phyloP scores from a whole-genome alignment of 2,888 invertebrate genomes.

The Sminthurinus aureus region DNA sequence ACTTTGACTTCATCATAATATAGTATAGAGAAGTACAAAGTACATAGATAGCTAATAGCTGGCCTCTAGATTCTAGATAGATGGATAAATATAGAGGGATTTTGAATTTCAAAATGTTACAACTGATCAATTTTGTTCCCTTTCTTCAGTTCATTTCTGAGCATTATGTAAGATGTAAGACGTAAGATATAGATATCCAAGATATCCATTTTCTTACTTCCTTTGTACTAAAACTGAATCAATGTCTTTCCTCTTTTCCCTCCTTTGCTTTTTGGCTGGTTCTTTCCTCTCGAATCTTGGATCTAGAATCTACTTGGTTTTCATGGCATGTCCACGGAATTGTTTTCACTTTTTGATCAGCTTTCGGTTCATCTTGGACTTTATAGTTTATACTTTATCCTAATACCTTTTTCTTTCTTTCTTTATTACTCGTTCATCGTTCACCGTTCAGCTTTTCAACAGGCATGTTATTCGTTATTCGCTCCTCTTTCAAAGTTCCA shows the following conservation, averaged over 20 bases:
- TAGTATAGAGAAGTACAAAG: too few relatives aligned
- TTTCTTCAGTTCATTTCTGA: not conserved
- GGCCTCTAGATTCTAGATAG: too few relatives aligned
- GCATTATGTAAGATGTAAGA: too few relatives aligned
- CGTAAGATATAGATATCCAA: too few relatives aligned
- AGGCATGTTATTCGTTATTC: too few relatives aligned
- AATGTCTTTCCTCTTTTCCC: conserved; percentile 7
- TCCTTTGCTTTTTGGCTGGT: not conserved
- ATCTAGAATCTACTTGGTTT: conserved; percentile 35
- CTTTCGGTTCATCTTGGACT: conserved; percentile 20
- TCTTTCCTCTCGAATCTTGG: conserved; percentile 7
- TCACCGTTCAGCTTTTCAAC: not conserved
- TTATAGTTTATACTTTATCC: not conserved
- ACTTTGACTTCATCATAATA: too few relatives aligned
- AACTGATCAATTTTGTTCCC: not conserved
- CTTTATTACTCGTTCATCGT: conserved; percentile 4
- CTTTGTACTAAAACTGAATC: conserved; percentile 10
- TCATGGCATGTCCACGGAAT: conserved; percentile 30
- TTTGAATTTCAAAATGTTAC: conserved; percentile 23
- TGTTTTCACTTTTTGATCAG: conserved; percentile 18
- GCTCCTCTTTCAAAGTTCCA: not conserved
- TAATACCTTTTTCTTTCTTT: not conserved
- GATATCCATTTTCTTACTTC: not conserved
- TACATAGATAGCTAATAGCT: too few relatives aligned
- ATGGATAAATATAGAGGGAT: not conserved